Percentiles rank a stretch among this genome's conserved stretches.
Conservation (phyloP, 2,113 vertebrate species). For the Hepsetus odoe region DNA sequence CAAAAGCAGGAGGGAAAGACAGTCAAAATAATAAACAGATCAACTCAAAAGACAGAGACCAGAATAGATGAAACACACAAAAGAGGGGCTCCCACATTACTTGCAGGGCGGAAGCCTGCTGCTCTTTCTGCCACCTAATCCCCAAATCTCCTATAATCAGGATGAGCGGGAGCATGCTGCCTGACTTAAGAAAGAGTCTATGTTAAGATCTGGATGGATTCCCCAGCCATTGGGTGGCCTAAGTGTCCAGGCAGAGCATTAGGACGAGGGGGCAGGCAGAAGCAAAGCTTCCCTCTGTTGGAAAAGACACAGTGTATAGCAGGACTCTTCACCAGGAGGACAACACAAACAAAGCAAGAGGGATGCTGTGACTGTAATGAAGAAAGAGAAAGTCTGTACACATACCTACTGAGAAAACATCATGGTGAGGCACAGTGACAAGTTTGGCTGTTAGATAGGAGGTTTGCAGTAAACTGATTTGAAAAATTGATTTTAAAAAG, state of each 20-base stretch:
- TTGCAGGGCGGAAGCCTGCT: constrained; percentile 59
- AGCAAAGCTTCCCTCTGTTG: constrained; percentile 51
- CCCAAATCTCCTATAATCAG: constrained; percentile 79
- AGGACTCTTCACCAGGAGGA: constrained; percentile 44
- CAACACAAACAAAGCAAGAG: constrained; percentile 28
- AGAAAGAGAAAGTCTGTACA: constrained; percentile 12
- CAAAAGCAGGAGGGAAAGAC: neutral
- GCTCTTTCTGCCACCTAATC: constrained; percentile 73
- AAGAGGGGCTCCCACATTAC: constrained; percentile 21
- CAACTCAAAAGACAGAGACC: neutral
- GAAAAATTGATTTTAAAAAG: neutral
- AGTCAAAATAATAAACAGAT: neutral
- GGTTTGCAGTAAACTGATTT: neutral
- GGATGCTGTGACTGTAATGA: constrained; percentile 52
- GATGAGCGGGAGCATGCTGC: constrained; percentile 73
- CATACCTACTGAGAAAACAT: constrained; percentile 32
- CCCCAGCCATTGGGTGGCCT: constrained; percentile 55
- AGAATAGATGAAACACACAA: constrained; percentile 3
- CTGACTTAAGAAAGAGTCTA: constrained; percentile 71
- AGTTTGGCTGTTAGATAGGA: neutral
- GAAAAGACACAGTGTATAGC: constrained; percentile 48
- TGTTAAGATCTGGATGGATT: constrained; percentile 66
- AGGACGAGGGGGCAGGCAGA: constrained; percentile 52
- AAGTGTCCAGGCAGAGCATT: constrained; percentile 55
- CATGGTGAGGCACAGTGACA: constrained; percentile 61